These are phyloP conservation scores for Myocastor coypus DNA, from an alignment of 2,113 vertebrate genomes.

Conservation along the genomic window DNA sequence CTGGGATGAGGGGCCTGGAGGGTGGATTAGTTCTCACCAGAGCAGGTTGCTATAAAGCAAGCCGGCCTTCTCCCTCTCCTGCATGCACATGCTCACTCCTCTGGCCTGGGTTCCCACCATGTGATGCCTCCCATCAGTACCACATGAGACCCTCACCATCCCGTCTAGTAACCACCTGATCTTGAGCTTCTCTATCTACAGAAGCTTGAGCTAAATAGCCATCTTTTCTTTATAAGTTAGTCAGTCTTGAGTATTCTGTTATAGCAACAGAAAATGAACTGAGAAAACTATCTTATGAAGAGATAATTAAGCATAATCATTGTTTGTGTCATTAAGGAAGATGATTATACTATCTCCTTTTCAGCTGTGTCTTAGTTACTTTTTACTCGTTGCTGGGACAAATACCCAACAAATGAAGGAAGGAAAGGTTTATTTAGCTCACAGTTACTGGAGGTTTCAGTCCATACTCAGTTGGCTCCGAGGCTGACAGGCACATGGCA, in stretches of 20 bases:
- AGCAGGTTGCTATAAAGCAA: background rate
- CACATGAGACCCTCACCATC: no score
- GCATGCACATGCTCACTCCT: background rate
- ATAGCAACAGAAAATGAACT: background rate
- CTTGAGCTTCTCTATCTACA: background rate
- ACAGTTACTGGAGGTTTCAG: no score
- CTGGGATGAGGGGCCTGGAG: background rate
- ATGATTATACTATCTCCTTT: background rate
- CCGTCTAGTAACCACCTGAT: background rate
- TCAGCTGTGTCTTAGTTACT: no score
- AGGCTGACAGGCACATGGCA: no score
- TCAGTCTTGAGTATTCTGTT: background rate
- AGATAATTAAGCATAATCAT: background rate
- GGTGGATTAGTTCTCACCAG: background rate
- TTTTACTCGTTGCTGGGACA: no score
- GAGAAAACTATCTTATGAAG: background rate
- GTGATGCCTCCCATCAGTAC: background rate
- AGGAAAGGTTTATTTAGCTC: no score
- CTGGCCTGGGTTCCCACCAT: rapidly evolving
- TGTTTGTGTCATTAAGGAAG: conserved; percentile 25
- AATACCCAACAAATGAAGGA: no score
- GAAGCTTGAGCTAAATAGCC: background rate
- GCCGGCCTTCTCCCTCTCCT: no score
- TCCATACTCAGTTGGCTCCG: no score
- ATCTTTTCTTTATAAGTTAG: background rate